Percentiles rank a stretch among this genome's conserved stretches.
These are phyloP conservation scores for Cyclophora punctaria DNA, from an alignment of 2,888 invertebrate genomes.

Conservation along the genomic window DNA sequence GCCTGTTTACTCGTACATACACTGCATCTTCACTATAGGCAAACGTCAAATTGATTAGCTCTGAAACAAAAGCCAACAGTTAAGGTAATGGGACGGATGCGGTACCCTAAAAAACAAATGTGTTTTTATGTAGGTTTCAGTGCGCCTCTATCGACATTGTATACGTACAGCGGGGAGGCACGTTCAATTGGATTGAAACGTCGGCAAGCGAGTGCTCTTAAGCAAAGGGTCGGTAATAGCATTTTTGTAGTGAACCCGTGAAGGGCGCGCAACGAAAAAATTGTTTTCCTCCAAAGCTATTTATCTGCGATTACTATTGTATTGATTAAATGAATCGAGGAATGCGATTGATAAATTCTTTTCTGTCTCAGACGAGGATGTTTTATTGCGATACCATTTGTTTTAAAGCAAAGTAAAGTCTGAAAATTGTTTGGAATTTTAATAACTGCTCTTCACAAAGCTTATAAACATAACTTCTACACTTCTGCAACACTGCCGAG, in stretches of 20 bases:
- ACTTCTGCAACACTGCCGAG: too few relatives aligned
- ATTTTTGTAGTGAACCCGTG: constrained; percentile 49
- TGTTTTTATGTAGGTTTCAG: constrained; percentile 38
- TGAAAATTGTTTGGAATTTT: constrained; percentile 6
- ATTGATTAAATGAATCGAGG: constrained; percentile 42
- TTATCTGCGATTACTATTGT: constrained; percentile 54
- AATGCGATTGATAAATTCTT: constrained; percentile 24
- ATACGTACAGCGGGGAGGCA: constrained; percentile 34
- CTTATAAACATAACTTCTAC: too few relatives aligned
- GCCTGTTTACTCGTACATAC: too few relatives aligned
- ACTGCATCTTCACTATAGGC: too few relatives aligned
- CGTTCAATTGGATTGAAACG: constrained; percentile 62
- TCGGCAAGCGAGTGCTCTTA: constrained; percentile 41
- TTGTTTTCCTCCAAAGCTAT: constrained; percentile 48
- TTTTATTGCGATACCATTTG: constrained; percentile 17
- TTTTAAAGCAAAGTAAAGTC: constrained; percentile 15
- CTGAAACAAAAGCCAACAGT: too few relatives aligned
- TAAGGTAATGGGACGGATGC: background rate
- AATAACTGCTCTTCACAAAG: background rate
- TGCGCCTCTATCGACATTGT: constrained; percentile 23
- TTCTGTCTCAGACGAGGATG: constrained; percentile 10
- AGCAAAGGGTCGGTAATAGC: constrained; percentile 56
- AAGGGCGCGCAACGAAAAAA: constrained; percentile 48
- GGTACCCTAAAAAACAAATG: constrained; percentile 36
- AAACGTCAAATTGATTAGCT: too few relatives aligned